A percentile compares a stretch with the other conserved stretches of the same genome.
Evolutionary conservation across 2,113 vertebrate genomes (phyloP).

Genomic region (Ptychochromis oligacanthus): DNA sequence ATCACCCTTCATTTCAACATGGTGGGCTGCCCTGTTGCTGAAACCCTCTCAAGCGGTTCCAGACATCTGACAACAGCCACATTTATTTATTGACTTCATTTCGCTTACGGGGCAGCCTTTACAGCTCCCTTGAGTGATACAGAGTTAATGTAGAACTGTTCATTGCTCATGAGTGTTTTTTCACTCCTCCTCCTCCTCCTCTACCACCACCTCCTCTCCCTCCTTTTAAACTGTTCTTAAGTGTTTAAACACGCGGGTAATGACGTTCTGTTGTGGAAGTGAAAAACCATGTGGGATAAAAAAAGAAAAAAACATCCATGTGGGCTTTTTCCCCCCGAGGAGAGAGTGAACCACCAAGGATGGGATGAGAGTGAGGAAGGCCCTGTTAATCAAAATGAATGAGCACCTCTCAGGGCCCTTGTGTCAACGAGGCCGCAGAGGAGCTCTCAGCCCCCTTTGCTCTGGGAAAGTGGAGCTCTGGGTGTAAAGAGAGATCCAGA

Average conservation of each 20-base stretch:
- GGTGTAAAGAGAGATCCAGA: constrained; percentile 53
- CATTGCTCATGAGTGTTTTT: constrained; percentile 65
- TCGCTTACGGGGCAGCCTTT: constrained; percentile 69
- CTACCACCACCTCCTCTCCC: constrained; percentile 33
- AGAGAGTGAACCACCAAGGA: constrained; percentile 52
- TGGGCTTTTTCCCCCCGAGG: constrained; percentile 49
- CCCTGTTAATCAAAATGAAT: constrained; percentile 74
- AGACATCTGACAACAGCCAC: constrained; percentile 78
- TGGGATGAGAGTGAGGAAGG: constrained; percentile 57
- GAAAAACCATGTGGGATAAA: constrained; percentile 77
- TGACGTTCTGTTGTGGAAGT: constrained; percentile 78
- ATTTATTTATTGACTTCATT: constrained; percentile 82
- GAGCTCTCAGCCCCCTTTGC: background rate
- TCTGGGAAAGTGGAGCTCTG: background rate
- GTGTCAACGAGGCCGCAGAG: constrained; percentile 38
- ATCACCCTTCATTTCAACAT: constrained; percentile 72
- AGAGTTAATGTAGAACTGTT: constrained; percentile 77
- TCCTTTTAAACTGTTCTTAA: constrained; percentile 74
- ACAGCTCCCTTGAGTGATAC: constrained; percentile 75
- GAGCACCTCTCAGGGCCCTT: constrained; percentile 54
- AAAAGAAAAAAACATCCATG: constrained; percentile 64
- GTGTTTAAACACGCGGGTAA: constrained; percentile 82
- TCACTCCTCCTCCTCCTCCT: constrained; percentile 54
- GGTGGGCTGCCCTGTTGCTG: constrained; percentile 62
- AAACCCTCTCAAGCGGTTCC: constrained; percentile 73